A percentile compares a stretch with the other conserved stretches of the same genome.
phyloP scores from a whole-genome alignment of 2,888 invertebrate genomes.

The Euphydryas editha region DNA sequence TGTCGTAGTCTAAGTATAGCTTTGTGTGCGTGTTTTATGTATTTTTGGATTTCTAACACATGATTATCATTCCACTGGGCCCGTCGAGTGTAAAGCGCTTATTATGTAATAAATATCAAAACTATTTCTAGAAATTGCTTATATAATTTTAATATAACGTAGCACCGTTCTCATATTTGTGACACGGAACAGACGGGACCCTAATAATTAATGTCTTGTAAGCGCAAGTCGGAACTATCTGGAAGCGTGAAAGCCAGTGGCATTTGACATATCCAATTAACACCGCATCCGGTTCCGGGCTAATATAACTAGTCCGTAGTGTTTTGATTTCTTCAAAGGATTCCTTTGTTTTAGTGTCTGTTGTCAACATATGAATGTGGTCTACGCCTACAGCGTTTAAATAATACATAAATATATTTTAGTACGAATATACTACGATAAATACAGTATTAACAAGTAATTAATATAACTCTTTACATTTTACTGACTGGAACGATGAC shows the following conservation, averaged over 20 bases:
- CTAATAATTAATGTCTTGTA: constrained; percentile 75
- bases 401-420: background rate
- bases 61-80: no score
- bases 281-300: constrained; percentile 69
- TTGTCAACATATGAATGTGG: constrained; percentile 11
- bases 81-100: no score
- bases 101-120: background rate
- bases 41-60: no score
- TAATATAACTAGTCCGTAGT: constrained; percentile 48
- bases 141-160: constrained; percentile 8
- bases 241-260: constrained; percentile 75
- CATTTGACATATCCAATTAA: constrained; percentile 83
- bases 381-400: background rate
- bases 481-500: no score
- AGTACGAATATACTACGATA: background rate
- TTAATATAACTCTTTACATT: no score
- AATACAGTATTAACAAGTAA: background rate
- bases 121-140: background rate
- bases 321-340: constrained; percentile 55
- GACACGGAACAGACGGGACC: constrained; percentile 14
- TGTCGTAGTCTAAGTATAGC: no score
- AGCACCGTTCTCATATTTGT: constrained; percentile 1
- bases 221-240: constrained; percentile 73
- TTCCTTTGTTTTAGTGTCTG: constrained; percentile 26
- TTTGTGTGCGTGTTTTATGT: no score